Percentiles rank a stretch among this genome's conserved stretches.
Evolutionary conservation across 1,140 invertebrate genomes (phyloP).

Genomic region (Bombus sibiricus): DNA sequence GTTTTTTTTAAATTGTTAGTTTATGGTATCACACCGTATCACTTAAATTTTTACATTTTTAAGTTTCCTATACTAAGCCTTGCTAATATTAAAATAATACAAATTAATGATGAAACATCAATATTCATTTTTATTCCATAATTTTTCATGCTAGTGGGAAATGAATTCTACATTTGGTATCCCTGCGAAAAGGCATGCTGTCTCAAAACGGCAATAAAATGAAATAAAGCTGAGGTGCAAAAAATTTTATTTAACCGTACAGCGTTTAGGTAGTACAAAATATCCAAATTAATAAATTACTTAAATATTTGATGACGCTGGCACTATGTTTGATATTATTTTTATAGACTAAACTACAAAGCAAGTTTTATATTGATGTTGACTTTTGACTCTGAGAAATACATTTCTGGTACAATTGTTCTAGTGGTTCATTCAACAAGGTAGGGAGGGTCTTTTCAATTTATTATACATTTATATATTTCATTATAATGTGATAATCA

Average conservation of each 20-base stretch:
- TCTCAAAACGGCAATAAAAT: slow-evolving; percentile 63
- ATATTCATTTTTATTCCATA: neutral
- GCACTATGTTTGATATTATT: slow-evolving; percentile 53
- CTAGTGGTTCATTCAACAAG: slow-evolving; percentile 49
- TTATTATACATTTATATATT: slow-evolving; percentile 47
- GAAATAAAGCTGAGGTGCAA: slow-evolving; percentile 57
- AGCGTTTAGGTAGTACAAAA: slow-evolving; percentile 51
- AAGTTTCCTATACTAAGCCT: neutral
- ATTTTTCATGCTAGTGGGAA: slow-evolving; percentile 31
- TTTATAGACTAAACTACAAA: slow-evolving; percentile 37
- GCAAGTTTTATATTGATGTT: slow-evolving; percentile 56
- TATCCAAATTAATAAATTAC: slow-evolving; percentile 53
- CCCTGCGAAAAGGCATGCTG: slow-evolving; percentile 59
- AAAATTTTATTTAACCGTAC: slow-evolving; percentile 47
- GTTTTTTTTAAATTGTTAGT: neutral
- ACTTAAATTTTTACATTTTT: neutral
- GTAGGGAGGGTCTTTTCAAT: slow-evolving; percentile 56
- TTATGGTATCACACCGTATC: neutral
- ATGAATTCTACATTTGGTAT: slow-evolving; percentile 38
- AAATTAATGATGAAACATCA: neutral
- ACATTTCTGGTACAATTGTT: slow-evolving; percentile 50
- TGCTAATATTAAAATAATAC: neutral
- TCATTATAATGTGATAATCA: slow-evolving; percentile 27
- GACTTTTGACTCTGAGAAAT: slow-evolving; percentile 51
- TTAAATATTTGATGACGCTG: slow-evolving; percentile 21